phyloP scores from a whole-genome alignment of 2,113 vertebrate species.

The Chloebia gouldiae region DNA sequence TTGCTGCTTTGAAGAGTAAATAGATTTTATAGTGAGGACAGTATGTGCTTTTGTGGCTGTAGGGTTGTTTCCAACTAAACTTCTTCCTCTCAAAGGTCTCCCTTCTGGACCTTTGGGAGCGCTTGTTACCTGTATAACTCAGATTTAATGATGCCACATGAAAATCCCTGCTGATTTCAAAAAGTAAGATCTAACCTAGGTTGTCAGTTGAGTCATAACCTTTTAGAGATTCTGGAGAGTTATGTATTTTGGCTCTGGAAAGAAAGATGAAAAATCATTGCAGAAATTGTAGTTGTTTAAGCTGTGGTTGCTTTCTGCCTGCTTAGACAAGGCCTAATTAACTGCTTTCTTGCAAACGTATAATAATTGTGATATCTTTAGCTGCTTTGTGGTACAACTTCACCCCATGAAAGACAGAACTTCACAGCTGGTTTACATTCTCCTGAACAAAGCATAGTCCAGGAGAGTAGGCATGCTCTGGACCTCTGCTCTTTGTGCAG shows the following conservation, averaged over 20 bases:
- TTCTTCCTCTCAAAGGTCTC: background rate
- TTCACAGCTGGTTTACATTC: conserved; percentile 39
- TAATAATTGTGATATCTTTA: conserved; percentile 71
- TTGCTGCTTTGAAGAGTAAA: background rate
- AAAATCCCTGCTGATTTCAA: background rate
- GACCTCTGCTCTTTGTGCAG: background rate
- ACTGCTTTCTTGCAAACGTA: conserved; percentile 30
- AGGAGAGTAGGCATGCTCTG: background rate
- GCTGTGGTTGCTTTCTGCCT: background rate
- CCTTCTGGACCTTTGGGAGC: background rate
- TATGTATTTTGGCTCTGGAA: background rate
- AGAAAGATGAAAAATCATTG: background rate
- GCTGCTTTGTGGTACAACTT: conserved; percentile 49
- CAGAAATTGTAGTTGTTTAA: background rate
- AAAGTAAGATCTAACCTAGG: background rate
- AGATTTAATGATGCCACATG: background rate
- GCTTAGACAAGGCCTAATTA: conserved; percentile 39
- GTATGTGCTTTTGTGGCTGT: background rate
- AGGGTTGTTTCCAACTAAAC: background rate
- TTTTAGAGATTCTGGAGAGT: background rate
- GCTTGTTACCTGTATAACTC: background rate
- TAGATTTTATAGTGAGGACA: background rate
- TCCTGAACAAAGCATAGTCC: conserved; percentile 11
- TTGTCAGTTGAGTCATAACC: background rate
- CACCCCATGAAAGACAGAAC: conserved; percentile 28